Percentiles rank a stretch among this genome's conserved stretches.
Evolutionary conservation across 2,888 invertebrate species (phyloP).

Genomic region (Steinernema hermaphroditum): DNA sequence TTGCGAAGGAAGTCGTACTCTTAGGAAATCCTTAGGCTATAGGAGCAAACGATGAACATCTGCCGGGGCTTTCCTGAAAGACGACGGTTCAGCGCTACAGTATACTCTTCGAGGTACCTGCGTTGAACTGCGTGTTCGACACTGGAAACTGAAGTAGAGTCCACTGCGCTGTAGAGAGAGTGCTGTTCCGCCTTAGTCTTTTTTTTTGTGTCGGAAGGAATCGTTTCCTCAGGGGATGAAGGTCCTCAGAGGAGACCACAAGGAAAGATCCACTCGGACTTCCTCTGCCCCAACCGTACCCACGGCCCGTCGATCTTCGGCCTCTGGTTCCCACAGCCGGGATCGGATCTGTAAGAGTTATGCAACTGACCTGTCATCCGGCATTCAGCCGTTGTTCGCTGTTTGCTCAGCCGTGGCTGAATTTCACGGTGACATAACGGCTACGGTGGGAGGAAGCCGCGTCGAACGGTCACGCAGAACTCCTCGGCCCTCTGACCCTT

Average conservation of each 20-base stretch:
- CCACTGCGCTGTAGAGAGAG: too few species aligned
- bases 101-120: background rate
- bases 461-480: too few species aligned
- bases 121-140: background rate
- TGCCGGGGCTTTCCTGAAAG: background rate
- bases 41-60: constrained; percentile 14
- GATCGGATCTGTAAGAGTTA: background rate
- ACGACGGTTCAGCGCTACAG: background rate
- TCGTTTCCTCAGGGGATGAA: too few species aligned
- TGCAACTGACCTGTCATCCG: background rate
- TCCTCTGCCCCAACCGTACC: too few species aligned
- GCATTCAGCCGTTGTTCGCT: background rate
- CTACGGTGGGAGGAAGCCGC: too few species aligned
- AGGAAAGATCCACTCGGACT: too few species aligned
- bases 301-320: too few species aligned
- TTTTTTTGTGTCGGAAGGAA: too few species aligned
- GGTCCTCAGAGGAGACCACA: too few species aligned
- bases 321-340: background rate
- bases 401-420: constrained; percentile 16
- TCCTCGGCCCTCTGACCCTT: constrained; percentile 17
- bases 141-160: too few species aligned
- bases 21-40: background rate
- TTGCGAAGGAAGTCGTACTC: too few species aligned
- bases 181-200: too few species aligned
- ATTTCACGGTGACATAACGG: constrained; percentile 13